Evolutionary conservation across 2,113 vertebrate species (phyloP).

Genomic region (Antidorcas marsupialis): DNA sequence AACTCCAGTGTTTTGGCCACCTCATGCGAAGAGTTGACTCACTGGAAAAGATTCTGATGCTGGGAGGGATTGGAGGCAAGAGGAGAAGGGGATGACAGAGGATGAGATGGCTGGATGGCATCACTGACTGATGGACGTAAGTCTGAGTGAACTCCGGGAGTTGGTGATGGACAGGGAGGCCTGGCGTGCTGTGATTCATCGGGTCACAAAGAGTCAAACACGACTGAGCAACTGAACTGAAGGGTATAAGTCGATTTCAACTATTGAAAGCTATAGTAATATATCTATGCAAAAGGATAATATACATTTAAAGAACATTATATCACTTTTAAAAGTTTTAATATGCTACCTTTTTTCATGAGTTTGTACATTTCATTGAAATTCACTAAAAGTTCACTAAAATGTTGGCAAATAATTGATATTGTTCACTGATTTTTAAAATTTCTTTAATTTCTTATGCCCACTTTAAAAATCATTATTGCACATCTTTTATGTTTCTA

Average conservation of each 20-base stretch:
- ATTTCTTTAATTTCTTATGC: neutral
- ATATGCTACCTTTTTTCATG: neutral
- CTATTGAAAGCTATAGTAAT: neutral
- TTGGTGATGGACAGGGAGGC: too few relatives aligned
- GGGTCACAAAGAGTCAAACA: too few relatives aligned
- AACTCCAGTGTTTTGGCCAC: too few relatives aligned
- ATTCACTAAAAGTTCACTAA: neutral
- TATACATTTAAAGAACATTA: neutral
- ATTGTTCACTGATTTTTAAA: neutral
- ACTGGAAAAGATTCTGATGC: too few relatives aligned
- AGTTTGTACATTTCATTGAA: neutral
- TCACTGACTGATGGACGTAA: too few relatives aligned
- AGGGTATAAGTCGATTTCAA: neutral
- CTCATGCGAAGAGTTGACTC: too few relatives aligned
- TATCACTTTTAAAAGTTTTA: neutral
- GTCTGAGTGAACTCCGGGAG: too few relatives aligned
- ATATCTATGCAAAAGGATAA: neutral
- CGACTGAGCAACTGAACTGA: too few relatives aligned
- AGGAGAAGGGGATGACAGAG: too few relatives aligned
- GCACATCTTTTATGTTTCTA: neutral
- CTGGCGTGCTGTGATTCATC: fast-evolving
- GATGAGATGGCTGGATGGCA: too few relatives aligned
- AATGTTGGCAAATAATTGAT: neutral
- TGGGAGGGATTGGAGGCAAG: too few relatives aligned
- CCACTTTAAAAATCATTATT: neutral